Conservation (phyloP, 2,113 vertebrate genomes). For the Alectura lathami region DNA sequence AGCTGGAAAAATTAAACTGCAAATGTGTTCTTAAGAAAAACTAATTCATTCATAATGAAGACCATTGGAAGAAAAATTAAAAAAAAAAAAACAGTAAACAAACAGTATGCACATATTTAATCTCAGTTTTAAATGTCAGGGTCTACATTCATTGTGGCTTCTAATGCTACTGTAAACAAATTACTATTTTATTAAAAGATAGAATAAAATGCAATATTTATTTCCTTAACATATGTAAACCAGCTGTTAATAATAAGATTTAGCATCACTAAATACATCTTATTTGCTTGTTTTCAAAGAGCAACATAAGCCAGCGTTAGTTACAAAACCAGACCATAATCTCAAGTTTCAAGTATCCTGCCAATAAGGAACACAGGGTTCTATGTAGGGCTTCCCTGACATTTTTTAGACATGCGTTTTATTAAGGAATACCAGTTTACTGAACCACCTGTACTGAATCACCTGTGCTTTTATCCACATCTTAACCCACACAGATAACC, state of each 20-base stretch:
- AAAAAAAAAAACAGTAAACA: background rate
- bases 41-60: conserved; percentile 36
- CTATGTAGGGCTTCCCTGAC: background rate
- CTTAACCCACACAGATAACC: background rate
- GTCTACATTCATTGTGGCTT: background rate
- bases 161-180: background rate
- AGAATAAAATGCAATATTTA: background rate
- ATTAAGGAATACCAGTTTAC: background rate
- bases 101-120: background rate
- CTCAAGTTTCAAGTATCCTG: background rate
- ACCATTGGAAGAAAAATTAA: background rate
- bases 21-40: conserved; percentile 36
- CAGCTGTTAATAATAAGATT: background rate
- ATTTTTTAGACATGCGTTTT: background rate
- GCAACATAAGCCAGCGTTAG: background rate
- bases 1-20: conserved; percentile 52
- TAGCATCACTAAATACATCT: background rate
- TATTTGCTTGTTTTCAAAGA: background rate
- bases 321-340: background rate
- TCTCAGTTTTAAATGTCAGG: background rate
- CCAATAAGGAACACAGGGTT: background rate
- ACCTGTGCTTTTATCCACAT: background rate
- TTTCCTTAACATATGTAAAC: background rate
- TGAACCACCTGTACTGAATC: background rate
- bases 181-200: background rate